Conservation (phyloP, 2,113 vertebrate genomes). For the Rhineura floridana region DNA sequence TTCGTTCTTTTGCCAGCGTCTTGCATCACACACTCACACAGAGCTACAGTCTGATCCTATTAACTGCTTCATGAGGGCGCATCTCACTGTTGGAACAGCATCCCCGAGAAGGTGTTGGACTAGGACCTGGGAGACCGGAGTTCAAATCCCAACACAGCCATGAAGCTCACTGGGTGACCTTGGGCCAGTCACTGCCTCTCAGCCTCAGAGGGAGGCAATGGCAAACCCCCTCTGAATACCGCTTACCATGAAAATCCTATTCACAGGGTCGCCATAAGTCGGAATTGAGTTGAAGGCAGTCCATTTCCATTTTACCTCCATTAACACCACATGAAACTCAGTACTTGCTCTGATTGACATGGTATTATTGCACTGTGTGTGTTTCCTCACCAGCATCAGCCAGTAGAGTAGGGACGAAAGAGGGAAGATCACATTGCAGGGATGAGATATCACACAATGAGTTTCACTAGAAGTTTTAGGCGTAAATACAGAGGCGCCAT, state of each 20-base stretch:
- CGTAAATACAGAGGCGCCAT: neutral
- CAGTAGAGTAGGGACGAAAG: neutral
- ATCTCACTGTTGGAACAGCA: neutral
- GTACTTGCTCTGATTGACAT: neutral
- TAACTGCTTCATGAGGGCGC: neutral
- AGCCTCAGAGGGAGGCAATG: too few relatives aligned
- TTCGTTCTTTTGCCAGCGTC: constrained; percentile 5
- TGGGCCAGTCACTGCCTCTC: too few relatives aligned
- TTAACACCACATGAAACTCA: neutral
- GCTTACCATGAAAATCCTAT: too few relatives aligned
- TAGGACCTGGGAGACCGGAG: too few relatives aligned
- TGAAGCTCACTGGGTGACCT: too few relatives aligned
- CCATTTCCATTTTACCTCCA: too few relatives aligned
- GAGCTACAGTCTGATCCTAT: neutral
- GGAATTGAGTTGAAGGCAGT: too few relatives aligned
- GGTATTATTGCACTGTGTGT: neutral
- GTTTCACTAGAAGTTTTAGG: neutral
- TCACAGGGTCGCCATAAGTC: too few relatives aligned
- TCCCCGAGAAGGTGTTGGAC: too few relatives aligned
- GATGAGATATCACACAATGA: neutral
- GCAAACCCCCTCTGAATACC: too few relatives aligned
- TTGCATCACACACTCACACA: neutral
- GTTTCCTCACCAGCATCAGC: neutral
- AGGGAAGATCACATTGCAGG: neutral
- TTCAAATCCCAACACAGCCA: too few relatives aligned